Evolutionary conservation across 2,888 invertebrate genomes (phyloP), one percentile per base, ranked within the genome.

Genomic region (Epirrhoe alternata): DNA sequence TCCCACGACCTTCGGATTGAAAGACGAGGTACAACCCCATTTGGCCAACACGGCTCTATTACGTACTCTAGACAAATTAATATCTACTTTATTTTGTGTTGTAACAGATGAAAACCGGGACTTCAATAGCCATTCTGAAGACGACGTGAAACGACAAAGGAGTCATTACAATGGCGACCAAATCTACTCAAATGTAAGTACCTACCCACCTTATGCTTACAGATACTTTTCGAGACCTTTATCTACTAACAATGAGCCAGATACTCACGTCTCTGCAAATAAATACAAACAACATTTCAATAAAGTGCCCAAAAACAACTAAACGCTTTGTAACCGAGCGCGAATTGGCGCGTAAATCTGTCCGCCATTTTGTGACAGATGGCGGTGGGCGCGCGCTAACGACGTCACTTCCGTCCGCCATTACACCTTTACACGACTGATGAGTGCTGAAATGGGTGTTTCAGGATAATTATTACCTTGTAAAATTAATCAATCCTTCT

Each of bases 81-180:
- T 42, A 10, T 12, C 4, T 10, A 42, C 12, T 30, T 33, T 24
- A 35, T 12, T 35, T 49, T 69, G 50, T 59, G 62, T 78, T 73
- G 76, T 94, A 90, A 53, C 95, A 97, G 97, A 97, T 89, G 97
- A 98, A 86, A 97, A 97, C 88, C 95, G 97, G 80, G 97, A 97
- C 89, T 95, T 97, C 86, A 97, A 96, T 88, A 97, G 97, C 83
- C 97, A 97, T 93, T 95, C 96, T 35, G 97, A 98, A 80, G 97
- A 98, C 78, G 98, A 98, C 80, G 94, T 97, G 61, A 98, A 98
- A 87, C 95, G 97, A 86, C 97, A 98, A 86, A 95, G 97, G 89
- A 95, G 96, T 85, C 97, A 97, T 79, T 98, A 97, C 87, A 97
- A 97, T 81, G 97, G 97, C 57, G 98, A 98, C 86, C 97, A 97